phyloP scores from a whole-genome alignment of 1,140 invertebrate genomes.

The Anoplolepis gracilipes region DNA sequence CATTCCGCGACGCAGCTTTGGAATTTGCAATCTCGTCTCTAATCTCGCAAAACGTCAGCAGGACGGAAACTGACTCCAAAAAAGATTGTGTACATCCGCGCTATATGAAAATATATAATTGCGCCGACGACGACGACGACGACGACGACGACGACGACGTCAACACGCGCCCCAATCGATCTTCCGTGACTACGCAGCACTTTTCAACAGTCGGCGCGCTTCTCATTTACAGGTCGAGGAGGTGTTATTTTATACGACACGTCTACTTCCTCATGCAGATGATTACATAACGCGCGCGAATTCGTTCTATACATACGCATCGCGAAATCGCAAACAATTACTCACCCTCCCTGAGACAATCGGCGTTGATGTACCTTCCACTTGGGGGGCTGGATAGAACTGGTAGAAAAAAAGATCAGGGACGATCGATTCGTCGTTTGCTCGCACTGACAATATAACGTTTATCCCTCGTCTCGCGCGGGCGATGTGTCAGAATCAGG shows the following conservation, averaged over 20 bases:
- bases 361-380: slow-evolving; percentile 65
- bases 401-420: not conserved
- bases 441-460: not conserved
- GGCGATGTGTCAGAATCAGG: slow-evolving; percentile 17
- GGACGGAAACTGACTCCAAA: not conserved
- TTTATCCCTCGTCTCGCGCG: not conserved
- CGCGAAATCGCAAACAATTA: not conserved
- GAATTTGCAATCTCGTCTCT: not conserved
- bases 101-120: slow-evolving; percentile 26
- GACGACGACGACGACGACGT: slow-evolving; percentile 46
- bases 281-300: slow-evolving; percentile 20
- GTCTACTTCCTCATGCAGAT: not conserved
- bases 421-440: not conserved
- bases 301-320: not conserved
- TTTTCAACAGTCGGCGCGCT: slow-evolving; percentile 15
- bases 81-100: not conserved
- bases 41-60: not conserved
- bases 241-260: not conserved
- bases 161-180: slow-evolving; percentile 54
- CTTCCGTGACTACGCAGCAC: slow-evolving; percentile 54
- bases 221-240: not conserved
- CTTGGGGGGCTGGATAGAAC: slow-evolving; percentile 57
- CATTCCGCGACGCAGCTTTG: not conserved
- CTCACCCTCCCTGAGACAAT: slow-evolving; percentile 77
- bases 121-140: slow-evolving; percentile 26